Evolutionary conservation across 2,888 invertebrate species (phyloP), one percentile per base, ranked within the genome.

Genomic region (Agrenia bidenticulata): DNA sequence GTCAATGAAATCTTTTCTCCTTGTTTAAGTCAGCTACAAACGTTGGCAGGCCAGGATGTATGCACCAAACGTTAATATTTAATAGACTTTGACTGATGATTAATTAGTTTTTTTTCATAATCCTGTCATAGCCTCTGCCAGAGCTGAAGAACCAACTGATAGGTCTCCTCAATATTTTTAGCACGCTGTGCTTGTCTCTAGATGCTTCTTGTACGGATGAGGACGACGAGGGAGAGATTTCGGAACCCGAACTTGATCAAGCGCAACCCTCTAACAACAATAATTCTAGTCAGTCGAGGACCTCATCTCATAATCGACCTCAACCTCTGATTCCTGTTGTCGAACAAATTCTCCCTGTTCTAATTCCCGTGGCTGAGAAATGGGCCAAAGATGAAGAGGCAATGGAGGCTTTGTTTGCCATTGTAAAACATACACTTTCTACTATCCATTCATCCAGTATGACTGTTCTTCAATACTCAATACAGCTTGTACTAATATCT

Each of bases 1-100:
- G 73, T 73, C 1, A 73, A 73, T 56, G 75, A 73, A 66, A 73
- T 75, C 51, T 75, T 75, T 61, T 69, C 73, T 41, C 75, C 73
- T 41, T 70, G 69, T 45, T 49, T 75, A 4, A 60, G 67, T 17
- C 71, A 71, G 39, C 64, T 75, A 11, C 75, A 75, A 37, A 58
- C 49, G 11, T 67, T 73, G 21, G 67, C 75, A 11, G 60, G 37
- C 15, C 72, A 72, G 60, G 70, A 69, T 24, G 74, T 74, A 63
- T 59, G 60, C 23, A 42, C 15, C 5, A 19, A 15, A 45, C 5
- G 51, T 24, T 7, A 7, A 11, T 32, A 32, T 32, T 32, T 11
- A 32, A 15, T 17, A 21, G 17, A 21, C 50, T 9, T 17, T 13
- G 15, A 50, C 19, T 7, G 9, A 7, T 17, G 39, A 11, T 37